A percentile compares a stretch with the other conserved stretches of the same genome.
Conservation (phyloP, 2,113 vertebrate species). For the Cyanoderma ruficeps region DNA sequence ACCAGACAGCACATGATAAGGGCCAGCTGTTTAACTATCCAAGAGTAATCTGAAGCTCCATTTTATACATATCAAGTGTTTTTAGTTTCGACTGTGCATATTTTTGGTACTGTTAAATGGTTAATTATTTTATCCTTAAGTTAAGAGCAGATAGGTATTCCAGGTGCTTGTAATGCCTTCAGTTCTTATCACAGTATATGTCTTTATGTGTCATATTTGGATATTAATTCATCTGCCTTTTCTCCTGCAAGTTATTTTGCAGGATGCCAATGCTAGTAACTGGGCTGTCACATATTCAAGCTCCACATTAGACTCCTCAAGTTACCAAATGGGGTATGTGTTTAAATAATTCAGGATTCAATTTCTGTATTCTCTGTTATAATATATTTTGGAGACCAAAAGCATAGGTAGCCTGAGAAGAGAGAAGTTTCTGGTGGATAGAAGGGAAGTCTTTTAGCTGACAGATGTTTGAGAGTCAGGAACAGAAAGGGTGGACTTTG, state of each 20-base stretch:
- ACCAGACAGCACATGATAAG: background rate
- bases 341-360: background rate
- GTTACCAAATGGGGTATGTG: background rate
- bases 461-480: background rate
- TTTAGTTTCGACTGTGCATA: background rate
- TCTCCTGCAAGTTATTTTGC: background rate
- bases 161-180: background rate
- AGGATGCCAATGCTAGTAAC: background rate
- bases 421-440: background rate
- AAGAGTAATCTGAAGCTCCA: background rate
- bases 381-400: background rate
- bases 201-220: background rate
- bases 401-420: background rate
- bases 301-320: background rate
- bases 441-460: background rate
- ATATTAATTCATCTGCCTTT: background rate
- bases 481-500: background rate
- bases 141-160: background rate
- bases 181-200: background rate
- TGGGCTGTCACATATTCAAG: background rate
- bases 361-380: background rate
- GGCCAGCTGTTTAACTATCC: background rate
- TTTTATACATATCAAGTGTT: fast-evolving
- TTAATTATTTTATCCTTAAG: background rate
- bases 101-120: background rate